Conservation (phyloP, 2,888 invertebrate species). For the Acanthopleura granulata region DNA sequence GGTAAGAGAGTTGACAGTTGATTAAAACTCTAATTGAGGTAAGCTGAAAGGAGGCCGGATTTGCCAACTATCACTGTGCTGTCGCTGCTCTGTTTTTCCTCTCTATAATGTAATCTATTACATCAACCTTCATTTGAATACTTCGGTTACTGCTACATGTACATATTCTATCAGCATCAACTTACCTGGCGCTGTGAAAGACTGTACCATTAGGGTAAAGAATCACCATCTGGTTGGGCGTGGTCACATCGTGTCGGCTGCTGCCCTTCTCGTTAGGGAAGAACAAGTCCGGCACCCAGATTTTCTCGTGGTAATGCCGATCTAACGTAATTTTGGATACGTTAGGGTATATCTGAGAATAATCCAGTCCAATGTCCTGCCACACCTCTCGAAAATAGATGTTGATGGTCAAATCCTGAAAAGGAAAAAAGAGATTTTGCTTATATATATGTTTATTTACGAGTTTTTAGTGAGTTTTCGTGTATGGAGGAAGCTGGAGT, state of each 20-base stretch:
- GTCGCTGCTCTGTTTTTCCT: too few relatives aligned
- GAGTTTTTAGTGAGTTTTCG: too few relatives aligned
- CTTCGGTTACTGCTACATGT: too few relatives aligned
- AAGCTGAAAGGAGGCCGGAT: too few relatives aligned
- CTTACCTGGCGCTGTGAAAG: constrained; percentile 90
- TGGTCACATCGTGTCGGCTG: constrained; percentile 92
- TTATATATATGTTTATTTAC: too few relatives aligned
- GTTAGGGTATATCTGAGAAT: constrained; percentile 58
- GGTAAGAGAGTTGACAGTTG: too few relatives aligned
- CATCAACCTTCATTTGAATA: too few relatives aligned
- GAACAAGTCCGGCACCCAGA: constrained; percentile 95
- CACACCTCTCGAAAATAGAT: constrained; percentile 89
- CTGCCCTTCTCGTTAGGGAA: constrained; percentile 70
- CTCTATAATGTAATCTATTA: too few relatives aligned
- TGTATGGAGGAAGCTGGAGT: too few relatives aligned
- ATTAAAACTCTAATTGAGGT: too few relatives aligned
- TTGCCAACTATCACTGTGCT: too few relatives aligned
- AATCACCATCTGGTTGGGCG: constrained; percentile 89
- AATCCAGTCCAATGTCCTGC: constrained; percentile 82
- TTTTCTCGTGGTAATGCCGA: constrained; percentile 71
- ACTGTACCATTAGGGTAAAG: constrained; percentile 91
- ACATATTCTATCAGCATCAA: too few relatives aligned
- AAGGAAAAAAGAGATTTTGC: constrained; percentile 22
- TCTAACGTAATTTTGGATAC: constrained; percentile 1
- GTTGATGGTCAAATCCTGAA: constrained; percentile 84